Conservation (phyloP, 2,888 invertebrate genomes). For the Trisateles emortualis region DNA sequence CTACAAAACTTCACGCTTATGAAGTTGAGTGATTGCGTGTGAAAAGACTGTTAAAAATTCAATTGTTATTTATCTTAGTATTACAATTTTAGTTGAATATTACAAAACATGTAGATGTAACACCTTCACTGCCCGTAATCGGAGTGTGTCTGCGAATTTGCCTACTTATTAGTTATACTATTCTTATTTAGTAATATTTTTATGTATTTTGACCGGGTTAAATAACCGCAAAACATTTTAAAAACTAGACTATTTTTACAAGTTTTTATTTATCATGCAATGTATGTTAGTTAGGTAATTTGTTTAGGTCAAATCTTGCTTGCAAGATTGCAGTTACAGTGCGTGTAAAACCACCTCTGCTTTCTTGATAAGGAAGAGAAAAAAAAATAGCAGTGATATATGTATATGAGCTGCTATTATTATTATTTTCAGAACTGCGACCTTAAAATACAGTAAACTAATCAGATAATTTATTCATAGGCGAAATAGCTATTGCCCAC, state of each 20-base stretch:
- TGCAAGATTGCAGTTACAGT: too few relatives aligned
- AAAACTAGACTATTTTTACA: slow-evolving; percentile 7
- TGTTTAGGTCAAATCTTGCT: too few relatives aligned
- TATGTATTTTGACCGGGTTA: slow-evolving; percentile 32
- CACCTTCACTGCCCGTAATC: slow-evolving; percentile 19
- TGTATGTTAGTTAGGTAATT: too few relatives aligned
- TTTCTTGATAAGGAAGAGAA: too few relatives aligned
- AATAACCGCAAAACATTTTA: slow-evolving; percentile 7
- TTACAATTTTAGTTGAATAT: slow-evolving; percentile 19
- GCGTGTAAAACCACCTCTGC: too few relatives aligned
- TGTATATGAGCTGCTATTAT: too few relatives aligned
- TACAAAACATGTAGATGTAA: slow-evolving; percentile 31
- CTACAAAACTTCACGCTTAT: not conserved
- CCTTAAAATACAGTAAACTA: too few relatives aligned
- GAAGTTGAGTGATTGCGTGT: slow-evolving; percentile 18
- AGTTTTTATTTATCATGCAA: too few relatives aligned
- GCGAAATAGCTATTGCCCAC: too few relatives aligned
- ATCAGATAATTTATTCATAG: too few relatives aligned
- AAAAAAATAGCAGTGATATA: too few relatives aligned
- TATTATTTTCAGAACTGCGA: too few relatives aligned
- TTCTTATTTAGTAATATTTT: slow-evolving; percentile 25
- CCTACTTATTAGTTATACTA: not conserved
- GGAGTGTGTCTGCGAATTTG: slow-evolving; percentile 21
- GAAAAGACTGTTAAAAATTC: slow-evolving; percentile 13
- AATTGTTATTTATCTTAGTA: slow-evolving; percentile 19